Conservation (phyloP, 2,888 invertebrate species). For the Lamellibrachia columna region DNA sequence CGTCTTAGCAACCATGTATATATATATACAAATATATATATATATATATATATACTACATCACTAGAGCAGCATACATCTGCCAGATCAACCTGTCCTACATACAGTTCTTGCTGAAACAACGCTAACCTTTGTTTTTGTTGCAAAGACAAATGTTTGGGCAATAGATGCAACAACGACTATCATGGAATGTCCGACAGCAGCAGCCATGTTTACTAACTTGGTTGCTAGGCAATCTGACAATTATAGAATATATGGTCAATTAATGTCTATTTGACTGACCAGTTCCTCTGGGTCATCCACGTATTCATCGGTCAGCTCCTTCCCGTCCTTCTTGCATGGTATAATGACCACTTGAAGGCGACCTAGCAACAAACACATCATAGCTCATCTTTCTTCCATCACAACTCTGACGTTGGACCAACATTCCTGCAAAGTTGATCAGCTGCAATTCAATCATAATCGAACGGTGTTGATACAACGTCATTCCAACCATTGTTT, state of each 20-base stretch:
- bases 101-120: too few relatives aligned
- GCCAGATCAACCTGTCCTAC: too few relatives aligned
- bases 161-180: neutral
- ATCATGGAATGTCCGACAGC: too few relatives aligned
- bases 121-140: too few relatives aligned
- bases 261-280: constrained; percentile 33
- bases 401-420: too few relatives aligned
- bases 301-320: constrained; percentile 68
- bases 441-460: neutral
- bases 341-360: constrained; percentile 65
- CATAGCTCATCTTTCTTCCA: neutral
- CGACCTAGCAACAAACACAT: constrained; percentile 42
- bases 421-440: neutral
- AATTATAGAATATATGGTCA: neutral
- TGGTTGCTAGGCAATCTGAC: too few relatives aligned
- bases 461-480: neutral
- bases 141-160: too few relatives aligned
- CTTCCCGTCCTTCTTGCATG: constrained; percentile 67
- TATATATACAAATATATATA: neutral
- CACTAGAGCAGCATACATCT: neutral
- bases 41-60: neutral
- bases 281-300: constrained; percentile 68
- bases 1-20: too few relatives aligned
- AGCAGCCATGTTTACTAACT: too few relatives aligned
- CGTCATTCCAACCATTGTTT: neutral